Conservation (phyloP, 1,140 invertebrate genomes). For the Campoletis sonorensis region DNA sequence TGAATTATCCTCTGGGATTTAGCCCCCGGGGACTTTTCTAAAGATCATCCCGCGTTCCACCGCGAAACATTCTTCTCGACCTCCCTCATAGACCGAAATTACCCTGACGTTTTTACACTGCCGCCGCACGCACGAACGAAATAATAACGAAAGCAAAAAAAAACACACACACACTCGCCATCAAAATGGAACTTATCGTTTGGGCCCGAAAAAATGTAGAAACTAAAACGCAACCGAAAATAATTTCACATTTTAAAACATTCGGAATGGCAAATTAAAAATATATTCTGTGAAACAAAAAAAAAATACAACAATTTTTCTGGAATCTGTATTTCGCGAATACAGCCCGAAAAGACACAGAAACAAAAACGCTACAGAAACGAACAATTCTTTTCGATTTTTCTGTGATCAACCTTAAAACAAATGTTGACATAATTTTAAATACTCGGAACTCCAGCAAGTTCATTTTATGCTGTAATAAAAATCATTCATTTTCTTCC, state of each 20-base stretch:
- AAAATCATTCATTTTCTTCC: no score
- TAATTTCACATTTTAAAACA: no score
- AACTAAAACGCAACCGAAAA: no score
- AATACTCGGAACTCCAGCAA: no score
- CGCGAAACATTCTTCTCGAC: neutral
- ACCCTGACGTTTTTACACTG: neutral
- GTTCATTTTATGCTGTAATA: no score
- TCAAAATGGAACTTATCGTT: neutral
- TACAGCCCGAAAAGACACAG: no score
- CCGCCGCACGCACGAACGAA: neutral
- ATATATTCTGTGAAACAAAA: neutral
- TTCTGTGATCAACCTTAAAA: no score
- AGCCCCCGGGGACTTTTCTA: constrained; percentile 3
- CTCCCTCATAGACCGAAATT: constrained; percentile 15
- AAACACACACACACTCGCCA: no score
- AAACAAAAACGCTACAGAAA: no score
- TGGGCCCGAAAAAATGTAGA: neutral
- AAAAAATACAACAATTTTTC: neutral
- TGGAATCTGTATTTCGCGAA: neutral
- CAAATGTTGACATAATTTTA: no score
- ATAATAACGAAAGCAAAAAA: neutral
- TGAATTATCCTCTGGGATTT: constrained; percentile 25
- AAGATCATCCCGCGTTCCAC: neutral
- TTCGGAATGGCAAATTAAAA: no score
- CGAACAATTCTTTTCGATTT: no score